These are phyloP conservation scores for Pemphredon lugubris DNA, from an alignment of 2,888 invertebrate species.

Conservation along the genomic window DNA sequence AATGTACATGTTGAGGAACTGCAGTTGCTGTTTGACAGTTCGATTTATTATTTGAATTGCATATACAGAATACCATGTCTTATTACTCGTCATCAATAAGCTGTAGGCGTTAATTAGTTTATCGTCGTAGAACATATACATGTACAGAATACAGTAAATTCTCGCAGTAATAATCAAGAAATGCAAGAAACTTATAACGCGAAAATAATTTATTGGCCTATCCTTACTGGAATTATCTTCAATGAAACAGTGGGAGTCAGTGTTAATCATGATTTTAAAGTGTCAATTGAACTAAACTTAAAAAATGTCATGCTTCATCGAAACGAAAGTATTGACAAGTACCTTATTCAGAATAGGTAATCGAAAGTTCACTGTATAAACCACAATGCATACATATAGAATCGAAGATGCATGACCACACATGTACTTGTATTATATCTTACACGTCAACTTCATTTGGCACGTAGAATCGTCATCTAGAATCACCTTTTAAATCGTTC, in stretches of 20 bases:
- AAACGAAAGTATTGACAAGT: too few relatives aligned
- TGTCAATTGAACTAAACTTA: too few relatives aligned
- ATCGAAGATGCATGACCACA: constrained; percentile 20
- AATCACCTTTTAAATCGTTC: neutral
- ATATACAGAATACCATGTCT: neutral
- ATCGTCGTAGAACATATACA: neutral
- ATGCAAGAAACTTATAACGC: too few relatives aligned
- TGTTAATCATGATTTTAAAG: too few relatives aligned
- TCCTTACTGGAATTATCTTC: too few relatives aligned
- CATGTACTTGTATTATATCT: constrained; percentile 2
- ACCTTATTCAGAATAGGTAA: too few relatives aligned
- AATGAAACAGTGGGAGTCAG: too few relatives aligned
- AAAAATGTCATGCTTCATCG: too few relatives aligned
- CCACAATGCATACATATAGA: neutral
- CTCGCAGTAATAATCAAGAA: too few relatives aligned
- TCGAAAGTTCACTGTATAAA: too few relatives aligned
- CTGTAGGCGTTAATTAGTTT: neutral
- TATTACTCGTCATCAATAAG: neutral
- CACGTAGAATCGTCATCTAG: constrained; percentile 15
- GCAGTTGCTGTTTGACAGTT: neutral
- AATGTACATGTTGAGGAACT: neutral
- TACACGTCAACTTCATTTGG: constrained; percentile 9
- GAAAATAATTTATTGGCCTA: too few relatives aligned
- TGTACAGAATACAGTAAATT: too few relatives aligned
- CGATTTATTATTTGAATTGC: neutral